Evolutionary conservation across 2,113 vertebrate genomes (phyloP).

Genomic region (Noturus placidus): DNA sequence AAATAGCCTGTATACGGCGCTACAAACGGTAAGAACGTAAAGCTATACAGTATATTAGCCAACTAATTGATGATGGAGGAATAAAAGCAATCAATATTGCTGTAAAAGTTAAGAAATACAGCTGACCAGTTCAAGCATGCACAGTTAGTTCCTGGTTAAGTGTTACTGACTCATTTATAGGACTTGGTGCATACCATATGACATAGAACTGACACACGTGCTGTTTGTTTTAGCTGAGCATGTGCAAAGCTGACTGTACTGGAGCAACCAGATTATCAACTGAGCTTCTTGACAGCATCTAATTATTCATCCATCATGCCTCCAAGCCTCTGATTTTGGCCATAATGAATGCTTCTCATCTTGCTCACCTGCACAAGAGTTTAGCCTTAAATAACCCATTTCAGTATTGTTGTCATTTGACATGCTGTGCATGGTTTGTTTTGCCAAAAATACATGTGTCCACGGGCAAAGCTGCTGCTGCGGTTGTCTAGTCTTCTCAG

Average conservation of each 20-base stretch:
- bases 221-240: conserved; percentile 1
- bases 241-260: not conserved
- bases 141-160: not conserved
- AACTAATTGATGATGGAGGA: not conserved
- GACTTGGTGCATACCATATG: not conserved
- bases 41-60: not conserved
- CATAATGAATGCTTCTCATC: not conserved
- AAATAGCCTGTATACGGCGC: not conserved
- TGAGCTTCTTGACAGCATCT: not conserved
- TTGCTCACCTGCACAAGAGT: not conserved
- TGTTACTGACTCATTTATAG: not conserved
- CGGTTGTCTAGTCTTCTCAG: conserved; percentile 5
- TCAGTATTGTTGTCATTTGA: conserved; percentile 12
- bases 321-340: not conserved
- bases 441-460: conserved; percentile 34
- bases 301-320: not conserved
- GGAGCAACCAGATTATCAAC: conserved; percentile 3
- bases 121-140: not conserved
- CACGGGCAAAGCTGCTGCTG: conserved; percentile 19
- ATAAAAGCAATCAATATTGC: not conserved
- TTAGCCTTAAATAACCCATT: conserved; percentile 20
- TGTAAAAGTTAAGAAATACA: not conserved
- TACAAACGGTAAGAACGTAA: not conserved
- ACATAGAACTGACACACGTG: not conserved
- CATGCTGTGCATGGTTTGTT: conserved; percentile 35